Evolutionary conservation across 1,140 invertebrate genomes (phyloP), one percentile per base, ranked within the genome.

Genomic region (Calliopsis andreniformis): DNA sequence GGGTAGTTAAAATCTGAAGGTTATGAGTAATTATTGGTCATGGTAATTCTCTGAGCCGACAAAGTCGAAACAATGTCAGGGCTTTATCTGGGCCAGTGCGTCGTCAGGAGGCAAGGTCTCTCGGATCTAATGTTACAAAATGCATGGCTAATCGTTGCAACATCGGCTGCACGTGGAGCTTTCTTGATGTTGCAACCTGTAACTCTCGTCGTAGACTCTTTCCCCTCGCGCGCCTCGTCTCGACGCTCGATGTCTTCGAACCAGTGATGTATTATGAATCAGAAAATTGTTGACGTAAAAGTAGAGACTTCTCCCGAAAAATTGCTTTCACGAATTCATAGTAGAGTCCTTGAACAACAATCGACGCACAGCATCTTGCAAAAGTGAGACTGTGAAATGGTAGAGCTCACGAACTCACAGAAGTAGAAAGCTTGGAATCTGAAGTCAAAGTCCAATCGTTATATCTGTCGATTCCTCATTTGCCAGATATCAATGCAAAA

Each of bases 111-210:
- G 67, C 66, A 55, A 72, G 43, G 43, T 39, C 43, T 23, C 49
- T 25, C 59, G 20, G 32, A 58, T 45, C 51, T 53, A 35, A 55
- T 47, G 81, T 83, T 83, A 83, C 81, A 58, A 82, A 82, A 83
- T 83, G 81, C 81, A 83, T 30, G 68, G 12, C 2, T 56, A 49
- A 39, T 63, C 35, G 49, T 83, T 83, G 82, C 80, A 82, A 70
- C 76, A 83, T 63, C 64, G 49, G 61, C 49, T 83, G 76, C 82
- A 83, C 82, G 82, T 83, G 82, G 49, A 47, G 58, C 53, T 66
- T 63, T 66, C 45, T 69, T 49, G 66, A 79, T 83, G 82, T 83
- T 83, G 82, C 80, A 83, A 83, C 49, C 78, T 53, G 42, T 47
- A 14, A 45, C 70, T 45, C 45, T 72, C 43, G 6, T 47, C 58